Evolutionary conservation across 2,888 invertebrate genomes (phyloP), one percentile per base, ranked within the genome.

Genomic region (Portevinia maculata): DNA sequence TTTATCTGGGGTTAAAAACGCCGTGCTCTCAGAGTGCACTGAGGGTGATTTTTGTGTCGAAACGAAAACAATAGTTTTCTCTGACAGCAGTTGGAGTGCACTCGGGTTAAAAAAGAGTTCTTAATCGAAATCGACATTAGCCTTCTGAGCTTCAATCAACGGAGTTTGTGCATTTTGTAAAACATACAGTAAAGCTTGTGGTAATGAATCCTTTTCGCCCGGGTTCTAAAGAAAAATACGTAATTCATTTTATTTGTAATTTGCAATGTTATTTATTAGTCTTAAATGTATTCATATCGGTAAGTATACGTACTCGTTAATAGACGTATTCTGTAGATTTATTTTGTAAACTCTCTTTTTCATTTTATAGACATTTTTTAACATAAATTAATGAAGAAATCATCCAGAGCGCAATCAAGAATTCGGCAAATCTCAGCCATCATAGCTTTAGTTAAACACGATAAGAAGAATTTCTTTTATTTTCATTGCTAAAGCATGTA

Each of bases 211-310:
- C 28, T 0, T 28, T 57, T 41, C 30, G 44, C 48, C 48, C n/a
- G 6, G 6, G 5, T 4, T 34, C 3, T 15, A 1, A 62, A 24
- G 30, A 9, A 28, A 8, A 30, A 3, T 19, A 9, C 24, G 15
- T 37, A 15, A 48, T 67, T 60, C 39, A 21, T 60, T 52, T 52
- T 48, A 13, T 24, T 37, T 37, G 37, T 37, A 37, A 13, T 60
- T 32, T 60, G 32, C 44, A 71, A 37, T 39, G 37, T 50, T 50
- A 48, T 57, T 50, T 48, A 13, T 60, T 70, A 50, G n/a, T 46
- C 44, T 34, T 53, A 46, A 73, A 46, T 34, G 1, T 46, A 73
- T 64, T 74, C 57, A 65, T 74, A 64, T 64, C 55, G 46, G 57
- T 50, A 74, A 48, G 48, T 64, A 74, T n/a, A n/a, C n/a, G n/a